These are phyloP conservation scores for Pogona vitticeps DNA, from an alignment of 2,113 vertebrate genomes.

Conservation along the genomic window DNA sequence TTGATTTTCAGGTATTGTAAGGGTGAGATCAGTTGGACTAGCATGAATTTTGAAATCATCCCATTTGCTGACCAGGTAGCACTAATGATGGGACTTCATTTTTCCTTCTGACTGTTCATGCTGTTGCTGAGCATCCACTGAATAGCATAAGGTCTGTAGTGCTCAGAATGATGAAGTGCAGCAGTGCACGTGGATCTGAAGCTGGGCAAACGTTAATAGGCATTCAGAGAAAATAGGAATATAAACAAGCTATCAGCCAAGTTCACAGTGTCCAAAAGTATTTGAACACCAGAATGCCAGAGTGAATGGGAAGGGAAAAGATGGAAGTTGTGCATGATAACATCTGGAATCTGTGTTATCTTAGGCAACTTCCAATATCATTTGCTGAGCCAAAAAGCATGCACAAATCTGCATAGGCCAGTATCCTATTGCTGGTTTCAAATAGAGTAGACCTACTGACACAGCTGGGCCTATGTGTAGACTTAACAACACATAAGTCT, in stretches of 20 bases:
- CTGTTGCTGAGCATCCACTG: not conserved
- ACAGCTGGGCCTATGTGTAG: no score
- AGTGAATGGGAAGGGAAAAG: not conserved
- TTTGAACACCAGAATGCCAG: not conserved
- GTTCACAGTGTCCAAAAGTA: not conserved
- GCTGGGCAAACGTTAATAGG: not conserved
- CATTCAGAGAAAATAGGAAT: not conserved
- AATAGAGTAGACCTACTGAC: no score
- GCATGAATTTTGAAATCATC: conserved; percentile 13
- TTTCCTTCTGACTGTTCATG: not conserved
- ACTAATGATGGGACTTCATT: not conserved
- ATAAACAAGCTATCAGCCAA: conserved; percentile 12
- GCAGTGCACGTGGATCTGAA: not conserved
- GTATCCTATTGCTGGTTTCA: no score
- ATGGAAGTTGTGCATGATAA: not conserved
- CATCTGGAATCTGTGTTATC: not conserved
- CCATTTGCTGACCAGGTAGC: not conserved
- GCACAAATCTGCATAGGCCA: no score
- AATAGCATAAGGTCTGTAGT: not conserved
- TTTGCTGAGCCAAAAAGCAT: no score
- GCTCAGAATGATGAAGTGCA: not conserved
- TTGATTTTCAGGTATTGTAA: conserved; percentile 28
- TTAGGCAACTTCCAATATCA: no score
- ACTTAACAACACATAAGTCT: no score
- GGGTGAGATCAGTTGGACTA: not conserved